A percentile compares a stretch with the other conserved stretches of the same genome.
Conservation (phyloP, 2,113 vertebrate genomes). For the Tor tambroides region DNA sequence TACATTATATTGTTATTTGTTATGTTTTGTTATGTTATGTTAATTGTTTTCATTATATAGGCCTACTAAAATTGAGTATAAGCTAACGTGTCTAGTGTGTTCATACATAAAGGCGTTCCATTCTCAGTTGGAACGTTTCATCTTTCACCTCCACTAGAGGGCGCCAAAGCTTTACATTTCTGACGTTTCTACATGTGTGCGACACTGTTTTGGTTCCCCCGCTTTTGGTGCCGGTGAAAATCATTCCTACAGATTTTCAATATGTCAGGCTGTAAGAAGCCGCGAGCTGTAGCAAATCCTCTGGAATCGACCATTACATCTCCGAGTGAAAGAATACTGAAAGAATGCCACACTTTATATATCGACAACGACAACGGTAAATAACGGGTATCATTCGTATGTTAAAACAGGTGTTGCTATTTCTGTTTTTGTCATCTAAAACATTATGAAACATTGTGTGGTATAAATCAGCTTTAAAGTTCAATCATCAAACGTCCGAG, state of each 20-base stretch:
- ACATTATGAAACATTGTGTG: not conserved
- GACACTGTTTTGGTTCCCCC: conserved; percentile 67
- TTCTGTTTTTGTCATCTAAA: not conserved
- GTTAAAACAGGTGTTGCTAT: not conserved
- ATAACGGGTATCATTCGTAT: not conserved
- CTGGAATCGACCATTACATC: conserved; percentile 76
- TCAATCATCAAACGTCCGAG: not conserved
- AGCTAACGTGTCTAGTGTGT: no score
- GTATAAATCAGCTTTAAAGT: not conserved
- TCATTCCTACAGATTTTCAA: conserved; percentile 26
- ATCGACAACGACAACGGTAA: conserved; percentile 79
- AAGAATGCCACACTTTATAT: conserved; percentile 79
- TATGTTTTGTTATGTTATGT: no score
- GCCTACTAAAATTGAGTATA: no score
- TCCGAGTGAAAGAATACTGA: conserved; percentile 77
- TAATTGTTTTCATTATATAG: not conserved
- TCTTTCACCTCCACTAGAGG: conserved; percentile 24
- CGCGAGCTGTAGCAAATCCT: conserved; percentile 76
- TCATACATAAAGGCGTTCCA: no score
- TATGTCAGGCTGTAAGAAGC: conserved; percentile 76
- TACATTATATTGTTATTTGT: no score
- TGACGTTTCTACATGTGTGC: conserved; percentile 56
- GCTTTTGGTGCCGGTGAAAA: not conserved
- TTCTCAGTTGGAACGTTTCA: no score
- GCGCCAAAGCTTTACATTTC: conserved; percentile 49